Evolutionary conservation across 2,797 vertebrate species (phyloP).

Genomic region (Thalassophryne amazonica): DNA sequence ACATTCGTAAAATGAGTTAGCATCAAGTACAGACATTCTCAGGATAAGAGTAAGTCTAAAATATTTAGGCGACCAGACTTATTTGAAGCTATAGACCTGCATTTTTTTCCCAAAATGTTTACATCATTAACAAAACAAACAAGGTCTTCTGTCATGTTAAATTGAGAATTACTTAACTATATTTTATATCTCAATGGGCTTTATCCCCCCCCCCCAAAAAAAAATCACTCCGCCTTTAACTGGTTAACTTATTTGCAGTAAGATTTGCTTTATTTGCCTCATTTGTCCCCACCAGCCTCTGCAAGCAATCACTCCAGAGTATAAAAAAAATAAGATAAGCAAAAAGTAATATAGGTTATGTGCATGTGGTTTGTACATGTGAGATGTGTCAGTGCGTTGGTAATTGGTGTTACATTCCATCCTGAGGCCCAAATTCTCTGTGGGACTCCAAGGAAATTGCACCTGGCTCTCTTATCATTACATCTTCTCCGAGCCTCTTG

Average conservation of each 20-base stretch:
- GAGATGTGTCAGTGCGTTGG: constrained; percentile 17
- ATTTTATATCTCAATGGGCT: no score
- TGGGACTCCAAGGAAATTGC: constrained; percentile 68
- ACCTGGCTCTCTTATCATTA: constrained; percentile 66
- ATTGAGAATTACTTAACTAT: no score
- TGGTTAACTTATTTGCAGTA: constrained; percentile 73
- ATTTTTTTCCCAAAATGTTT: no score
- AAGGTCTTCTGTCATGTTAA: no score
- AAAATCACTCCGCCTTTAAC: no score
- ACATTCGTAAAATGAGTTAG: no score
- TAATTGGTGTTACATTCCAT: constrained; percentile 53
- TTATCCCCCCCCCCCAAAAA: no score
- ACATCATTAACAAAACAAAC: no score
- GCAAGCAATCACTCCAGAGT: constrained; percentile 54
- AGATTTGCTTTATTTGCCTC: constrained; percentile 68
- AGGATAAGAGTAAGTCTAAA: no score
- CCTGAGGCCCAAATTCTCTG: constrained; percentile 49
- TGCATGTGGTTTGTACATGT: neutral
- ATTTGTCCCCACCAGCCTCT: constrained; percentile 52
- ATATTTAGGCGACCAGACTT: no score
- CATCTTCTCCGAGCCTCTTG: constrained; percentile 57
- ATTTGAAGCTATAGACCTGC: no score
- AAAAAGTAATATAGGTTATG: neutral
- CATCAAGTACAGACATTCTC: no score
- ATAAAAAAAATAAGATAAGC: constrained; percentile 15